Evolutionary conservation across 2,797 vertebrate genomes (phyloP).

Genomic region (Cuculus canorus): DNA sequence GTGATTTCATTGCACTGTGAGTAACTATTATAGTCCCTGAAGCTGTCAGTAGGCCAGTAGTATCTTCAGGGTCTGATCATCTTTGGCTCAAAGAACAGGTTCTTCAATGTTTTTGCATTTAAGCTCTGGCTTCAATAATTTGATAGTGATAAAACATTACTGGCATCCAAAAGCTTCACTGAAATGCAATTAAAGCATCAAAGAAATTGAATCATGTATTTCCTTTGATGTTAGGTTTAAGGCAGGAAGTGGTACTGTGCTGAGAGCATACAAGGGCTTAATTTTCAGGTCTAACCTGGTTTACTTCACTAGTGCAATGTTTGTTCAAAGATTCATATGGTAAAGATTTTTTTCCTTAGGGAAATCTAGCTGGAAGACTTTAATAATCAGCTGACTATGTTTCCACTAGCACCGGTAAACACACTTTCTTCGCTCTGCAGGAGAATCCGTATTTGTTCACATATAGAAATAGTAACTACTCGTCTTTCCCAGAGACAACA

Average conservation of each 20-base stretch:
- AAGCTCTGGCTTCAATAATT: not conserved
- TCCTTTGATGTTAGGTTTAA: constrained; percentile 25
- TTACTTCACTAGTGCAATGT: not conserved
- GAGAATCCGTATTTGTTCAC: constrained; percentile 76
- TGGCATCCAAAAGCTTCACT: not conserved
- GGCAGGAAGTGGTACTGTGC: not conserved
- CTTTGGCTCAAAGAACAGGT: not conserved
- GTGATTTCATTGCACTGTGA: not conserved
- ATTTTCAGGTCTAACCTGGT: constrained; percentile 17
- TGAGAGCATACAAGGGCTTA: not conserved
- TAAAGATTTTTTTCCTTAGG: not conserved
- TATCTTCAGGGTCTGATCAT: not conserved
- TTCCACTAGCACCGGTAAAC: not conserved
- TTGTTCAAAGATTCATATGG: not conserved
- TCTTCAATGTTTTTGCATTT: not conserved
- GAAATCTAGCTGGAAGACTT: not conserved
- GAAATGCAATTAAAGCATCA: constrained; percentile 32
- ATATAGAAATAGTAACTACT: constrained; percentile 76
- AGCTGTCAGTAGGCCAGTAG: not conserved
- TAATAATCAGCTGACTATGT: not conserved
- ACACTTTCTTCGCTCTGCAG: constrained; percentile 61
- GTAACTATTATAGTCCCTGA: not conserved
- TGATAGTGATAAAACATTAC: not conserved
- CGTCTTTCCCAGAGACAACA: not conserved
- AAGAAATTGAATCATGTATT: not conserved